Evolutionary conservation across 2,797 vertebrate species (phyloP), one percentile per base, ranked within the genome.

Genomic region (Smutsia temminckii): DNA sequence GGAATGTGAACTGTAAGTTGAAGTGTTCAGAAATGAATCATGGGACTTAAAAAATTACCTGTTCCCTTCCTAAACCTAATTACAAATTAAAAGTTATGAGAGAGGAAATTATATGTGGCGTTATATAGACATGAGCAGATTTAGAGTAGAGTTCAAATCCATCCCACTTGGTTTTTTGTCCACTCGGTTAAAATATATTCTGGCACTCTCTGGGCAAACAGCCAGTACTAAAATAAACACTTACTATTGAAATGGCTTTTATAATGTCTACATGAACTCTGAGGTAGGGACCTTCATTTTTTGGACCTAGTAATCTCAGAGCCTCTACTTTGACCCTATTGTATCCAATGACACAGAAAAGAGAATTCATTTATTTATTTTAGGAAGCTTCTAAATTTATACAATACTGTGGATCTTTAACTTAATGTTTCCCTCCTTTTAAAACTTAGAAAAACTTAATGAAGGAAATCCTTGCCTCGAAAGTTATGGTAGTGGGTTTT

Each of bases 111-210:
- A 51, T 90, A 64, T 91, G 91, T 95, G 64, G 66, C 94, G 53
- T 90, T 96, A 93, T 75, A 96, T 96, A 92, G 97, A 51, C 75
- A 66, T 34, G 74, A 95, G 91, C 92, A 90, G 96, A 96, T 95
- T 91, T 88, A 95, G 95, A 98, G 92, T 96, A 91, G 80, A 93
- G 78, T 94, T 97, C 93, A 96, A 95, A 86, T 94, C 91, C 87
- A 77, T 55, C 93, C 53, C 84, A 6, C 96, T 94, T 85, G 23
- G 2, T 91, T 96, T 97, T 97, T 93, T 97, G 37, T 92, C 92
- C 84, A 91, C 94, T 96, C 95, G 78, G 95, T 97, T 97, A 91
- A 97, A 97, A 96, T 80, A n/a, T 93, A 27, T 92, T 93, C 93
- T 97, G 96, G 77, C 95, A 86, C 92, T 94, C 81, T 75, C 95